Evolutionary conservation across 30 jellyfish, hydroid and myxozoan genomes (phyloP), one percentile per base, ranked within the genome.

Genomic region (Aurelia aurita): DNA sequence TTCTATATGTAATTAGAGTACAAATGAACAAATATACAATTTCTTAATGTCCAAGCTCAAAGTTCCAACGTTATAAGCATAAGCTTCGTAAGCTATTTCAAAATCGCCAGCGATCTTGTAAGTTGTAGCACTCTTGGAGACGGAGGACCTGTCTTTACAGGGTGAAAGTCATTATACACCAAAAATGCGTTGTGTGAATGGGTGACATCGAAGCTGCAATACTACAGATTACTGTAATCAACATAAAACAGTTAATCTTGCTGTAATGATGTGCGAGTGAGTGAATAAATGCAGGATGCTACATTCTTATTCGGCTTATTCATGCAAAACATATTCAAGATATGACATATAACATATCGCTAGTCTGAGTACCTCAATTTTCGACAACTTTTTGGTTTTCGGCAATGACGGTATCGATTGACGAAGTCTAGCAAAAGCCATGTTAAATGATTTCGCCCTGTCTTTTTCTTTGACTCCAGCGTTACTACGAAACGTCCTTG

Each of bases 331-430:
- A 45, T 78, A 81, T 25, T 89, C 82, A 46, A 89, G 64, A 58
- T 89, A 89, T 25, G 97, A 59, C 95, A 89, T 75, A 45, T 89
- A 89, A 46, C 97, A 89, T 18, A 89, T 89, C n/a, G 97, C 97
- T 2, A 89, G 80, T 69, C 97, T 62, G 15, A 89, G 82, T 10
- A 89, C 90, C 59, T 89, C 97, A 9, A 89, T 89, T 74, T 89
- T 89, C 29, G 97, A 89, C 18, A 89, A 79, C 46, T 82, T 82
- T 70, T 89, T 89, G 88, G 81, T 89, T 71, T 77, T 87, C 2
- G 97, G 97, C 72, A 89, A 44, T 35, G 97, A 89, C 15, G 97
- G 97, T 25, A 89, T 89, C 32, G 93, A 85, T 39, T 89, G 90
- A 7, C 97, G 87, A 55, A 89, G 84, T 60, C 89, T 63, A 46